Evolutionary conservation across 2,113 vertebrate genomes (phyloP), one percentile per base, ranked within the genome.

Genomic region (Reinhardtius hippoglossoides): DNA sequence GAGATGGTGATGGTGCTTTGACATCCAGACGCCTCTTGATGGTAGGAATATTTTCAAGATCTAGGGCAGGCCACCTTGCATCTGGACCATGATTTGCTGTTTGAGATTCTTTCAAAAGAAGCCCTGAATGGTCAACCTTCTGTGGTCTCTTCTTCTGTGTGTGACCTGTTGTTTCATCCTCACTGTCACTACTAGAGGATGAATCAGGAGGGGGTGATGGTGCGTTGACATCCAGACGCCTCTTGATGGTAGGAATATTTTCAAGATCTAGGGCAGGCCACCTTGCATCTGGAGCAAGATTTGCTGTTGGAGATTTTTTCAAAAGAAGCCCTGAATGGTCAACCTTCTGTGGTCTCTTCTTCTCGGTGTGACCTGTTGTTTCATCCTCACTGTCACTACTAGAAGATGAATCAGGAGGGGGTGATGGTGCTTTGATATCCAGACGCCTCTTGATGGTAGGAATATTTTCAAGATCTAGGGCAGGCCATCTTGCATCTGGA

Each of bases 171-270:
- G 52, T 59, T 61, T 85, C 79, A 58, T 76, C 58, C 14, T 85
- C 81, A 76, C 76, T 83, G 4, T 74, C 81, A 71, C 82, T 84
- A 61, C 54, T 69, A 21, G 65, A 73, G 48, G n/a, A 60, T 65
- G 59, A 67, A 2, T 83, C 70, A 35, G 55, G 9, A 5, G 1
- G 0, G 20, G 37, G 4, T 3, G 67, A 13, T 46, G 54, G 3
- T 48, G 59, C 68, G 78, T 81, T 81, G 55, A 85, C 68, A 24
- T 73, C 78, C 4, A 86, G 15, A 26, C 21, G 18, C 3, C 46
- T 85, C 10, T 69, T 85, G n/a, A 76, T 24, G 4, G 0, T 5
- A 13, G 54, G 54, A 9, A 56, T 56, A 5, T 24, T 3, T 56
- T 56, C 6, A n/a, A 54, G 20, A 54, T 54, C 2, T 21, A 21